These are phyloP conservation scores for Rhynchomys soricoides DNA, from an alignment of 2,113 vertebrate genomes.

Conservation along the genomic window DNA sequence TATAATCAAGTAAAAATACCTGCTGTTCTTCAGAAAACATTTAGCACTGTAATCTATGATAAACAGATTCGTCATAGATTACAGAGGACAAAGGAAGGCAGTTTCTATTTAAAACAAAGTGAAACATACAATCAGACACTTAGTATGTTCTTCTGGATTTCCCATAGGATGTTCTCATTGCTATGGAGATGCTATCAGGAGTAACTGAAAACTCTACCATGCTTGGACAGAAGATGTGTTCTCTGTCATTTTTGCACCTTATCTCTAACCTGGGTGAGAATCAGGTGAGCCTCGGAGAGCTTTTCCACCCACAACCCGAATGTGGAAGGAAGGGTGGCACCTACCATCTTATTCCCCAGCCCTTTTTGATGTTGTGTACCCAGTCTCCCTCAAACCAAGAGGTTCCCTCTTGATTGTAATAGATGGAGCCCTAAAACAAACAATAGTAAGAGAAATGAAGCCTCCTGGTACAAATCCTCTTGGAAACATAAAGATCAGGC, in stretches of 20 bases:
- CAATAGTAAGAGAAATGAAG: neutral
- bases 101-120: neutral
- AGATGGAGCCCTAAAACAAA: conserved; percentile 90
- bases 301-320: fast-evolving
- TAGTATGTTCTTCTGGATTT: neutral
- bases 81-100: neutral
- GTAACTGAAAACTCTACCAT: neutral
- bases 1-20: neutral
- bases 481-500: neutral
- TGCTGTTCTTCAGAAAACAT: neutral
- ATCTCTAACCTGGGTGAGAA: neutral
- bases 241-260: neutral
- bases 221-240: neutral
- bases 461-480: neutral
- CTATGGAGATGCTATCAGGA: neutral
- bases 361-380: conserved; percentile 90
- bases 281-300: fast-evolving
- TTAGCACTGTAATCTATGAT: neutral
- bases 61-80: too few relatives aligned
- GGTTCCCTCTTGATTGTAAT: conserved; percentile 88
- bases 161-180: neutral
- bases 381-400: conserved; percentile 96
- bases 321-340: neutral
- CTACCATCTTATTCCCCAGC: conserved; percentile 92
- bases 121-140: neutral